Evolutionary conservation across 2,113 vertebrate species (phyloP), one percentile per base, ranked within the genome.

Genomic region (Puffinus mauretanicus): DNA sequence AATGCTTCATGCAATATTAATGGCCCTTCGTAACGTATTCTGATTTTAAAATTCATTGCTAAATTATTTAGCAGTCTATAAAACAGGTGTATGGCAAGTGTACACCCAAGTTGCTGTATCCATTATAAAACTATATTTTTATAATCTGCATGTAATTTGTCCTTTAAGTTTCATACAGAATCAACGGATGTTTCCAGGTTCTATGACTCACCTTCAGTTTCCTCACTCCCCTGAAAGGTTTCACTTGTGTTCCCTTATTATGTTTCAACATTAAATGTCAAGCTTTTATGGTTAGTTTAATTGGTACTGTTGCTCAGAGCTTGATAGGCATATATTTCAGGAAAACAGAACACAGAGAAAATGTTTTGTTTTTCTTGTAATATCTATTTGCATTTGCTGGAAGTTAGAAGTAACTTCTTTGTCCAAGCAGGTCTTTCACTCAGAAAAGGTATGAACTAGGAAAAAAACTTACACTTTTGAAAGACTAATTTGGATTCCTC

Each of bases 11-110:
- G 60, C 92, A 98, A 97, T 98, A 98, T 98, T 97, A 97, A 98
- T 97, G 30, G 29, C 36, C 42, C 83, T 95, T 98, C 2, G 6
- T 70, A 97, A 97, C 32, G 1, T 93, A 95, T 77, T 95, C 93
- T 97, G 93, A 97, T 97, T 98, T 98, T 96, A 97, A 97, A 97
- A 96, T 97, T 96, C 84, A 93, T 92, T 95, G 51, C 81, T 98
- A 95, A 98, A 98, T 98, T 97, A 98, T 98, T 98, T 47, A 98
- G 49, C 78, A 97, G 54, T 95, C 93, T 96, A 92, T 97, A 96
- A 98, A 98, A 88, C 92, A 97, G 93, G 97, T 94, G 82, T 94
- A 96, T 94, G 75, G 60, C 46, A 96, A 40, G 40, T 40, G 40
- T 40, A 40, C 87, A 94, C 84, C 57, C 93, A 95, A 64, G 91